Evolutionary conservation across 1,140 invertebrate genomes (phyloP), one percentile per base, ranked within the genome.

Genomic region (Zaprionus ornatus): DNA sequence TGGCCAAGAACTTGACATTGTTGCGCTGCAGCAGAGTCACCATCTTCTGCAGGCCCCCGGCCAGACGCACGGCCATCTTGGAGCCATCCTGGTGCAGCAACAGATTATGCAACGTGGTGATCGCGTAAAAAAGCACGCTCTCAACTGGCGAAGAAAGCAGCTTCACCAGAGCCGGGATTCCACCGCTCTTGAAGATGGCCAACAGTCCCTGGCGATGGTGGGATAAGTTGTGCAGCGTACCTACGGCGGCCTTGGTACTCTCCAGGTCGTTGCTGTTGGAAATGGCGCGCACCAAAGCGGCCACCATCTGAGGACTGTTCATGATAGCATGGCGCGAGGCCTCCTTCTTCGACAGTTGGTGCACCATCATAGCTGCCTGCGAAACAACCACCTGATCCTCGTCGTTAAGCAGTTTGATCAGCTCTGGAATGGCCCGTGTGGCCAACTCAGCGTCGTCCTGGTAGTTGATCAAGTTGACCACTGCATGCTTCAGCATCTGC

Each of bases 381-480:
- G 97, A 98, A 0, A 99, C 98, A 5, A 99, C 97, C n/a, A 98
- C 98, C 93, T 99, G 98, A 94, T 99, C 99, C 93, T 99, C 98
- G 93, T 99, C 98, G 88, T 98, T 99, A 65, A 99, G 93, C n/a
- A 99, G 94, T 92, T 99, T 99, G 63, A 99, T 99, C 93, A 99
- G 95, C 93, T 99, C 98, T 1, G 99, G 99, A 92, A 99, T 99
- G 62, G 99, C 98, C 69, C 98, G 95, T 27, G 98, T 99, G n/a
- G 99, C 98, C 71, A 99, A 94, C 94, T 99, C 98, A 66, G 98
- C 98, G 94, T 99, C 99, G 94, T 99, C 98, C 94, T 99, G 98
- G 93, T 99, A 99, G 92, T 99, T 99, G 82, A 99, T 99, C 64
- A 99, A 94, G 93, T 99, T 99, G 19, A 99, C 98, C 48, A 99